A percentile compares a stretch with the other conserved stretches of the same genome.
Conservation (phyloP, 1,140 invertebrate genomes). For the Dinoponera quadriceps region DNA sequence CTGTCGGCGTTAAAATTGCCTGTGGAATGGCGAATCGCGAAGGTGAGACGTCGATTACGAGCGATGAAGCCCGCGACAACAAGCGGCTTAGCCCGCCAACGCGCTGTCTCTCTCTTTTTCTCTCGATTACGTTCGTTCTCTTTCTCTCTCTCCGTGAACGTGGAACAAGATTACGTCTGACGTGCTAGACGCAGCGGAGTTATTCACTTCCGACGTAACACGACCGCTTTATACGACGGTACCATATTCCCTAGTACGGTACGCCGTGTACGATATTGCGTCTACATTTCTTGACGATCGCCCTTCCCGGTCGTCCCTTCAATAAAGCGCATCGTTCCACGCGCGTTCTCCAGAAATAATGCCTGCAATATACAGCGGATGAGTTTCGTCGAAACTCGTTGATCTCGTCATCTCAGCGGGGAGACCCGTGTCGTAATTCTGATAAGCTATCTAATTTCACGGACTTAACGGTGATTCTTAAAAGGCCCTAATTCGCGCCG, state of each 20-base stretch:
- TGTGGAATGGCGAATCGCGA: neutral
- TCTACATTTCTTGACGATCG: conserved; percentile 43
- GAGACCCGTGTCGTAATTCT: neutral
- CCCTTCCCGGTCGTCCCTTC: conserved; percentile 28
- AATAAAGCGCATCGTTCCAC: conserved; percentile 25
- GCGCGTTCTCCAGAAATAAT: conserved; percentile 32
- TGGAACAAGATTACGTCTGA: conserved; percentile 55
- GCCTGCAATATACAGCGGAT: conserved; percentile 35
- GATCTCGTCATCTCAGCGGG: conserved; percentile 10
- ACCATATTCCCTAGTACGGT: conserved; percentile 39
- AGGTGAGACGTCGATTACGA: conserved; percentile 32
- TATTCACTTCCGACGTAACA: conserved; percentile 57
- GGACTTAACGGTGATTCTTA: too few relatives aligned
- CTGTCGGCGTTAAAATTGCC: conserved; percentile 37
- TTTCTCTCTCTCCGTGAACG: conserved; percentile 40
- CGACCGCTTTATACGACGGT: conserved; percentile 56
- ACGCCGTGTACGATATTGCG: conserved; percentile 22
- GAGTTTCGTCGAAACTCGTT: conserved; percentile 35
- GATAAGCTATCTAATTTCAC: neutral
- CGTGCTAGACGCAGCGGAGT: conserved; percentile 39
- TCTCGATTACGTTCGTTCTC: conserved; percentile 43
- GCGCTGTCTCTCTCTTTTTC: conserved; percentile 19
- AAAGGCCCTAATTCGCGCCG: neutral
- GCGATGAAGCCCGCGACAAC: conserved; percentile 30
- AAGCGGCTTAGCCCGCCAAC: conserved; percentile 14